A percentile compares a stretch with the other conserved stretches of the same genome.
Conservation (phyloP, 2,113 vertebrate species). For the Benthochromis sp. region DNA sequence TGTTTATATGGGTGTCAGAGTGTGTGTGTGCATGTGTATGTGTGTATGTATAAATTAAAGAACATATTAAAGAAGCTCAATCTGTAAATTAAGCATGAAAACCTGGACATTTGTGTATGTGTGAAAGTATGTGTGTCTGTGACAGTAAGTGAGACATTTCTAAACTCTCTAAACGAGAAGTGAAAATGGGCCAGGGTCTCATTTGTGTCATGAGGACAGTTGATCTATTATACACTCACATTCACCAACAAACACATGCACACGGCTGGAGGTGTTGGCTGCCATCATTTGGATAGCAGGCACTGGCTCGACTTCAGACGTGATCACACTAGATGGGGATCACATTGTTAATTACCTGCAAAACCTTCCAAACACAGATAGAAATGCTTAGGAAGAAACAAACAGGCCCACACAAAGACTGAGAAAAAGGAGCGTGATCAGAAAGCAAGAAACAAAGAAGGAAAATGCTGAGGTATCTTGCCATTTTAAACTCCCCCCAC, state of each 20-base stretch:
- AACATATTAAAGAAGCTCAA: background rate
- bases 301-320: constrained; percentile 14
- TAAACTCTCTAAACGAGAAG: background rate
- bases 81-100: background rate
- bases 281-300: background rate
- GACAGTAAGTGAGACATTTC: background rate
- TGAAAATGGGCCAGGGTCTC: background rate
- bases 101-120: background rate
- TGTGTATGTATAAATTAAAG: background rate
- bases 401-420: background rate
- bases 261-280: background rate
- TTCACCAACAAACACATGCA: background rate
- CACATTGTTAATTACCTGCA: constrained; percentile 13
- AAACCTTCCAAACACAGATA: background rate
- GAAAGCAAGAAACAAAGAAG: background rate
- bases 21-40: background rate
- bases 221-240: background rate
- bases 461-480: background rate
- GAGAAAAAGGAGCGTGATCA: background rate
- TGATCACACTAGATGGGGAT: background rate
- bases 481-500: background rate
- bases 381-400: background rate
- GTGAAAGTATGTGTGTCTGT: background rate
- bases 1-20: background rate
- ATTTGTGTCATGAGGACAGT: background rate